Percentiles rank a stretch among this genome's conserved stretches.
Evolutionary conservation across 2,888 invertebrate species (phyloP).

Genomic region (Heliconius ethilla): DNA sequence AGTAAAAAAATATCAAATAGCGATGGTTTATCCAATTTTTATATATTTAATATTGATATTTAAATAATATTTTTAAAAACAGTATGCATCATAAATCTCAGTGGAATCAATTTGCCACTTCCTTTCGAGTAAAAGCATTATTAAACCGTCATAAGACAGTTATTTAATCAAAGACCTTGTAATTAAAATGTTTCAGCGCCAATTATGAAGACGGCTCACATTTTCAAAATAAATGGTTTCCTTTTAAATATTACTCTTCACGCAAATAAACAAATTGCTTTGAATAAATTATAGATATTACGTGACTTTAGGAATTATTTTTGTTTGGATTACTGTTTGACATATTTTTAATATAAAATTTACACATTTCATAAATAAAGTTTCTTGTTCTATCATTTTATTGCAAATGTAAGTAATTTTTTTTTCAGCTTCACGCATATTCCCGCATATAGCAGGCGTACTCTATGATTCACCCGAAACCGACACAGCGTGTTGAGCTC

Average conservation of each 20-base stretch:
- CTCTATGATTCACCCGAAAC: no score
- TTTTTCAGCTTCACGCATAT: no score
- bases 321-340: neutral
- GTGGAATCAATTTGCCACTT: neutral
- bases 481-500: no score
- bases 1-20: neutral
- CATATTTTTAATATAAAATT: neutral
- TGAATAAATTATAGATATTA: constrained; percentile 15
- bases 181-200: neutral
- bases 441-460: no score
- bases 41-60: no score
- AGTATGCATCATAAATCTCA: neutral
- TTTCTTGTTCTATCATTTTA: neutral
- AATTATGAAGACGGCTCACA: constrained; percentile 9
- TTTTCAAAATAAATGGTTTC: constrained; percentile 12
- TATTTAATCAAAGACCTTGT: constrained; percentile 3
- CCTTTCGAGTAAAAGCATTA: neutral
- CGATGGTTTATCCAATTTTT: no score
- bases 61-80: no score
- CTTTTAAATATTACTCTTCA: constrained; percentile 7
- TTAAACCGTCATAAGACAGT: neutral
- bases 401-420: neutral
- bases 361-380: neutral
- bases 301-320: constrained; percentile 2
- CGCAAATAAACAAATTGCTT: neutral